Conservation (phyloP, 2,888 invertebrate species). For the Eilema griseolum region DNA sequence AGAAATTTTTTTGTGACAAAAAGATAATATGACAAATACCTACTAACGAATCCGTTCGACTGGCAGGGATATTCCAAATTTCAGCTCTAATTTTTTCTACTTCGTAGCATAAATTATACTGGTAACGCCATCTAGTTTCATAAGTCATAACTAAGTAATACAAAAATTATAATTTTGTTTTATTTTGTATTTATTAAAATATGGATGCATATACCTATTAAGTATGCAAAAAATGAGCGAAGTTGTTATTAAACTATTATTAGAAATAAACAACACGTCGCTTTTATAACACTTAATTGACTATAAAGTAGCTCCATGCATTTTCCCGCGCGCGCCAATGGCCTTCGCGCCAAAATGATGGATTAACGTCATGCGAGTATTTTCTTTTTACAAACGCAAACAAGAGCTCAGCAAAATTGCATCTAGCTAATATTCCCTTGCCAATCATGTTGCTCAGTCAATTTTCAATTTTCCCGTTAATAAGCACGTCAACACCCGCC, state of each 20-base stretch:
- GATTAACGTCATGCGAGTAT: conserved; percentile 81
- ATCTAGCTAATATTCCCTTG: conserved; percentile 84
- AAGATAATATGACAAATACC: no score
- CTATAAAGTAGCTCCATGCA: conserved; percentile 29
- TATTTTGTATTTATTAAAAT: neutral
- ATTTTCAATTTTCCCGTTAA: conserved; percentile 85
- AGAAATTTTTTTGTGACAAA: no score
- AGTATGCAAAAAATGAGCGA: neutral
- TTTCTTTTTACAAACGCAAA: conserved; percentile 77
- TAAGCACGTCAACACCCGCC: conserved; percentile 80
- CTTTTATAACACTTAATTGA: conserved; percentile 16
- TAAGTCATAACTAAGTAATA: conserved; percentile 32
- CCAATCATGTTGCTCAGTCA: conserved; percentile 84
- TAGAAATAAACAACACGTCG: conserved; percentile 27
- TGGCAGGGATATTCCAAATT: neutral
- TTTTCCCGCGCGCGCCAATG: conserved; percentile 52
- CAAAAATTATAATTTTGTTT: neutral
- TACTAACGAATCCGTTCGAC: no score
- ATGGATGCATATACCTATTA: no score
- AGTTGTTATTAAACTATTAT: conserved; percentile 20
- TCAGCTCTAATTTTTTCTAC: neutral
- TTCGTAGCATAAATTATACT: conserved; percentile 13
- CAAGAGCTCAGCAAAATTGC: conserved; percentile 74
- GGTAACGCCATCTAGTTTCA: conserved; percentile 48
- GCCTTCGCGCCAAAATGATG: conserved; percentile 70